Evolutionary conservation across 2,113 vertebrate genomes (phyloP).

Genomic region (Gadus macrocephalus): DNA sequence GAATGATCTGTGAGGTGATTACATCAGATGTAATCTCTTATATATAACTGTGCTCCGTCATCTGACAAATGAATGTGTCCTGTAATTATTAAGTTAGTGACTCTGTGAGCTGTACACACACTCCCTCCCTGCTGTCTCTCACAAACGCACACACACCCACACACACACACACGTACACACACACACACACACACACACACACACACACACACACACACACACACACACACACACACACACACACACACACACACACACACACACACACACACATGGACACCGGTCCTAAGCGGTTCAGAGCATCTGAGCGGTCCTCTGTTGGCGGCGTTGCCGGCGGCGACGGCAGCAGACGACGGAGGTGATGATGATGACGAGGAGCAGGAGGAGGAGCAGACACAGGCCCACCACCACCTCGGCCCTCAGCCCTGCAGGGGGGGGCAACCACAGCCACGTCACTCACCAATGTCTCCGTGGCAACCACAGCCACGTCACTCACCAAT

Average conservation of each 20-base stretch:
- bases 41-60: background rate
- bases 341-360: slow-evolving; percentile 67
- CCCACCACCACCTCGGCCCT: slow-evolving; percentile 65
- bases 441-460: too few species aligned
- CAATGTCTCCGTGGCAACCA: too few species aligned
- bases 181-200: slow-evolving; percentile 1
- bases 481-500: too few species aligned
- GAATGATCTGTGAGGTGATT: background rate
- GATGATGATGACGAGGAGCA: slow-evolving; percentile 59
- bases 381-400: slow-evolving; percentile 47
- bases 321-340: background rate
- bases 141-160: background rate
- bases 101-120: too few species aligned
- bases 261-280: slow-evolving; percentile 6
- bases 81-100: background rate
- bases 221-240: too few species aligned
- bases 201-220: background rate
- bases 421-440: slow-evolving; percentile 43
- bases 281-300: slow-evolving; percentile 23
- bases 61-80: background rate
- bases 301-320: slow-evolving; percentile 19
- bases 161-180: background rate
- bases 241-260: background rate
- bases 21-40: too few species aligned
- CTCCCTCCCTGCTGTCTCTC: too few species aligned